Evolutionary conservation across 2,797 vertebrate species (phyloP), one percentile per base, ranked within the genome.

Genomic region (Ispidina picta): DNA sequence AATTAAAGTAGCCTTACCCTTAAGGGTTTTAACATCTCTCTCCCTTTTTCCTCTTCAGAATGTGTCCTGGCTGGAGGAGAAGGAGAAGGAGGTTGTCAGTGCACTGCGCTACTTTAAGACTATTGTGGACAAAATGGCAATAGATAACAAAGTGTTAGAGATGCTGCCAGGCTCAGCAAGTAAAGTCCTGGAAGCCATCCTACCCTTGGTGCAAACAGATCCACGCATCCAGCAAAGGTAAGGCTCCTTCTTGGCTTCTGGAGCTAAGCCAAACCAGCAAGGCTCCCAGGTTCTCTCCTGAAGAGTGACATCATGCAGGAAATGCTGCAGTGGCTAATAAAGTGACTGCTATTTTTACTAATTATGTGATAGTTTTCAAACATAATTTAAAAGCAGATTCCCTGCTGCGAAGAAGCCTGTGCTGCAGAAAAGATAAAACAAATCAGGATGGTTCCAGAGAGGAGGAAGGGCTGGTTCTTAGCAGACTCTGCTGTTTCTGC

Each of bases 71-170:
- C 97, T 99, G 77, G 99, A 99, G 86, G 99, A 99, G 88, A 98
- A 99, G 18, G 99, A 99, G 95, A 99, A 99, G 96, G 99, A 99
- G 33, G 99, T 99, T 3, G 99, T 99, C 92, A 99, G 99, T 64
- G 99, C 99, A 3, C 87, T 99, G 91, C 98, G 98, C 89, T 99
- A 99, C 97, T 99, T 99, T 86, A 99, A 99, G 98, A 99, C 99
- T 55, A 99, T 99, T 55, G 99, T 99, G 95, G 99, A 99, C 97
- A 99, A 99, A 96, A 99, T 99, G 99, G 98, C 98, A 5, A 98
- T 99, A 55, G 99, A 99, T 93, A 98, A 98, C 97, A 99, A 99
- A 92, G 99, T 99, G 1, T 93, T 99, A 70, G 99, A 99, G 97
- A 99, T 99, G 99, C 98, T 99, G 43, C 99, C 99, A 1, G 99